Base-by-base conservation (phyloP, 2,797 vertebrate genomes). In the Etheostoma nigrum region DNA sequence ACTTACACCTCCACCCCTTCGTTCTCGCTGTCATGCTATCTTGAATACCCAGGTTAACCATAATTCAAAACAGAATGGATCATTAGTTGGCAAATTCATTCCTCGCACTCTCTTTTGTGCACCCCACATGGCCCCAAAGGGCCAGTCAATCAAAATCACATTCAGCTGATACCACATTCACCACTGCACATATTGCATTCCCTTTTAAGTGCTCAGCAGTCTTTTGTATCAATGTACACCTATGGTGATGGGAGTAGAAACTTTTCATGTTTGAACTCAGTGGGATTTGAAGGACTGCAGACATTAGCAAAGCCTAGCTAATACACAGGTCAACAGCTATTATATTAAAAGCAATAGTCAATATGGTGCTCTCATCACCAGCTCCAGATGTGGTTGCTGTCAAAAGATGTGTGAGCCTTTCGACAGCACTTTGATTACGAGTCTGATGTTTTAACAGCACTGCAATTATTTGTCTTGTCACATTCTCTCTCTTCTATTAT, bases 331-430 rank as follows among this genome's bases (percentile, higher is more conserved):
- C 91, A 88, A 91, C 92, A 92, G 76, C 87, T 90, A 91, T 93
- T 89, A 92, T 82, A 69, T 81, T 82, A 88, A 89, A 93, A 86
- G 82, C 86, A 88, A 90, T 92, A 93, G 85, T 93, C 89, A 84
- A 91, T 94, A 79, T 14, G 57, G 55, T 16, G 72, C 62, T 84
- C 59, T 58, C 47, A 74, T 82, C 66, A 77, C 44, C 69, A 51
- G 78, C 78, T 79, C 23, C 27, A 45, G 62, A 67, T 82, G 66
- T 47, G 81, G 72, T 60, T 72, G 74, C 61, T 78, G 83, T 76
- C 44, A 76, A 80, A 77, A 76, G 60, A 67, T 15, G 52, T 15
- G 52, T 49, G 60, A 61, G 44, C 57, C 44, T 58, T 78, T 85
- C 55, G 60, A n/a, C 61, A 42, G 52, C 62, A 53, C 64, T 81